Conservation (phyloP, 2,797 vertebrate species). For the Ctenochaetus hawaiiensis region DNA sequence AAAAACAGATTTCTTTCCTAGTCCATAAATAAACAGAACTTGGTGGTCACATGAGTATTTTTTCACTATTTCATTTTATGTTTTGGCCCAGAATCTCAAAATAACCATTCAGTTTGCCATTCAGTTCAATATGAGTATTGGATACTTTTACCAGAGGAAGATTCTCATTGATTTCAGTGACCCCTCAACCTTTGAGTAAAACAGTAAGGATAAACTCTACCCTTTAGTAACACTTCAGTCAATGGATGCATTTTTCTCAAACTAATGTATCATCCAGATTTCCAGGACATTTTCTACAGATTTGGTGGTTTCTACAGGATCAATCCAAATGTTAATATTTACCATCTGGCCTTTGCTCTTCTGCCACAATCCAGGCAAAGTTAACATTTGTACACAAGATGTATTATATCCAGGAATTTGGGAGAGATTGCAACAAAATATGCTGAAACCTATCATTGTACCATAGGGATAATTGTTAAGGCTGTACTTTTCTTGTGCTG, state of each 20-base stretch:
- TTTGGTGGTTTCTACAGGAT: background rate
- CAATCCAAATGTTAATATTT: background rate
- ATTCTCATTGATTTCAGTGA: background rate
- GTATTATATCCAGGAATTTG: background rate
- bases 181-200: background rate
- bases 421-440: background rate
- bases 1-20: background rate
- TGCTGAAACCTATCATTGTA: background rate
- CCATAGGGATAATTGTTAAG: background rate
- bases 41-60: background rate
- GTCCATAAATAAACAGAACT: background rate
- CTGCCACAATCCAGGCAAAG: background rate
- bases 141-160: background rate
- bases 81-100: background rate
- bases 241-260: background rate
- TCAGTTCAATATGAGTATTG: background rate
- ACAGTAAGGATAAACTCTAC: background rate
- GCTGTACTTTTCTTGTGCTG: too few relatives aligned
- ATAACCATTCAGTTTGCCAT: background rate
- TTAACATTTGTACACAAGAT: background rate
- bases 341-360: too few relatives aligned
- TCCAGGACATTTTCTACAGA: background rate
- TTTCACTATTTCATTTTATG: too few relatives aligned
- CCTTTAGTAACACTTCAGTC: background rate
- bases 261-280: background rate